Percentiles rank a stretch among this genome's conserved stretches.
Conservation (phyloP, 2,888 invertebrate species). For the Ceraclea dissimilis region DNA sequence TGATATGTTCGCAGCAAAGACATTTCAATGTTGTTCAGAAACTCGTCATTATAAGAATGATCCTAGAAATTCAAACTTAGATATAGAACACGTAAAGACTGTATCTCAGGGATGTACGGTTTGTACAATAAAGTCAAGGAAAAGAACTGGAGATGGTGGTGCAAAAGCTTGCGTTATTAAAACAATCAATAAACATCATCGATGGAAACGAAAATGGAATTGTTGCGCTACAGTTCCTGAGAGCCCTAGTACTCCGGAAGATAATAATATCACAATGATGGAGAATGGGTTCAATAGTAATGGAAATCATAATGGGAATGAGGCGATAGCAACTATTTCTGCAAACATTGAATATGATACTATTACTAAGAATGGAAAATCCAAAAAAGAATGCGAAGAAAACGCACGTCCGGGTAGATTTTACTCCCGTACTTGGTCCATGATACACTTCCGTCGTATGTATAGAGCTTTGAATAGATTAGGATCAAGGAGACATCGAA, state of each 20-base stretch:
- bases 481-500: slow-evolving; percentile 17
- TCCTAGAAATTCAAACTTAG: slow-evolving; percentile 27
- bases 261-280: slow-evolving; percentile 34
- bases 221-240: slow-evolving; percentile 52
- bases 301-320: slow-evolving; percentile 19
- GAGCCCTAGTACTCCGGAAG: slow-evolving; percentile 50
- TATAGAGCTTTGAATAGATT: slow-evolving; percentile 17
- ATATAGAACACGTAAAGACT: slow-evolving; percentile 30
- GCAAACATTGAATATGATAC: slow-evolving; percentile 18
- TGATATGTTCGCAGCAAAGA: slow-evolving; percentile 28
- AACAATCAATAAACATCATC: slow-evolving; percentile 38
- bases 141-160: slow-evolving; percentile 18
- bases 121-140: slow-evolving; percentile 21
- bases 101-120: slow-evolving; percentile 30
- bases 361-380: slow-evolving; percentile 10
- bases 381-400: slow-evolving; percentile 28
- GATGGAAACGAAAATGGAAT: slow-evolving; percentile 50
- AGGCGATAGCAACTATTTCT: slow-evolving; percentile 24
- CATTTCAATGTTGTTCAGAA: slow-evolving; percentile 40
- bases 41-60: slow-evolving; percentile 26
- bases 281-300: slow-evolving; percentile 17
- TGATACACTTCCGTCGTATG: slow-evolving; percentile 34
- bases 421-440: slow-evolving; percentile 29
- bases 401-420: slow-evolving; percentile 5
- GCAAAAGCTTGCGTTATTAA: slow-evolving; percentile 30